Evolutionary conservation across 2,113 vertebrate species (phyloP), one percentile per base, ranked within the genome.

Genomic region (Ovis canadensis): DNA sequence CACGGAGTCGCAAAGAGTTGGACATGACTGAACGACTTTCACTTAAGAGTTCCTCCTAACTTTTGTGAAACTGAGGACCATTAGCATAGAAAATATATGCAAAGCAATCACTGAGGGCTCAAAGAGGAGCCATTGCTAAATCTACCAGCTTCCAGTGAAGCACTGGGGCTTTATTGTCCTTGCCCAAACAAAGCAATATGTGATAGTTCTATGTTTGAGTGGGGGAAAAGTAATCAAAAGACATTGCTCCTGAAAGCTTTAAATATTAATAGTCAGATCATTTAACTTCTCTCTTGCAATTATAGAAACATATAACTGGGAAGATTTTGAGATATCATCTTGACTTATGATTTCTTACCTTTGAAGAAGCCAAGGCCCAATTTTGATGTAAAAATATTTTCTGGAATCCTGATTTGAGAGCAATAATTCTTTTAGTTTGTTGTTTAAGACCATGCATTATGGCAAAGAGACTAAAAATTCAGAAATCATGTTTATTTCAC

Each of bases 311-410:
- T 74, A 74, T 6, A 88, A 45, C 3, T 45, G 25, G 25, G 36
- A 87, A n/a, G 2, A 9, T 83, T 96, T 55, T 80, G 55, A 60
- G 50, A 81, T 60, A 55, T 40, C 7, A 40, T 45, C 23, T 80
- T 91, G 17, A 40, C 45, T 25, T 25, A 67, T 4, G 23, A 52
- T 60, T 90, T 78, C 6, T 82, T 86, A 83, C 31, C 21, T 94
- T 60, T 90, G 48, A 94, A 90, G 36, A 97, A 89, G 19, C 15
- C 1, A 81, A 80, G 8, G 15, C 36, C 36, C 6, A 21, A 23
- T 94, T 97, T 95, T 54, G 48, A 87, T 40, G 9, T 96, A 67
- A 90, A 88, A 95, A 62, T 94, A 29, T 90, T 88, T 92, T 60
- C 3, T 31, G 57, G 33, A 88, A 29, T 55, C 40, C 14, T 74